Percentiles rank a stretch among this genome's conserved stretches.
Evolutionary conservation across 2,797 vertebrate species (phyloP).

Genomic region (Fistularia tabacaria): DNA sequence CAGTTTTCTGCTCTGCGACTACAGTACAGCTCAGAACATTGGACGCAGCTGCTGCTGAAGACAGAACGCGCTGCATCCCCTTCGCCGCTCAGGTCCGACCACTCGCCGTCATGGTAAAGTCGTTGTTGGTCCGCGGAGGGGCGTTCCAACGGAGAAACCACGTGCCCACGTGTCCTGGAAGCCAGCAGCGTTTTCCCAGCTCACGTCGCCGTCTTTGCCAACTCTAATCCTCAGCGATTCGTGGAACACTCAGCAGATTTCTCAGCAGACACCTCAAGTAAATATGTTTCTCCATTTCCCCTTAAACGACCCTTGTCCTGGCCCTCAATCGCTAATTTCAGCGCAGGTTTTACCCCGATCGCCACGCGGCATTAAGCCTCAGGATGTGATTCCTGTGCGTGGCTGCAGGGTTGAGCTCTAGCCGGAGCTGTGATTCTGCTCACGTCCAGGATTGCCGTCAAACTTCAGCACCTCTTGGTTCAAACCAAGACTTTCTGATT

Average conservation of each 20-base stretch:
- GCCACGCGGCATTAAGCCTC: neutral
- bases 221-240: slow-evolving; percentile 25
- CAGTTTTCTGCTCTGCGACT: too few species aligned
- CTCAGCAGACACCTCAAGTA: slow-evolving; percentile 2
- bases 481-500: too few species aligned
- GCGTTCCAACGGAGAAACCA: slow-evolving; percentile 35
- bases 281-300: slow-evolving; percentile 12
- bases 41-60: too few species aligned
- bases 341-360: slow-evolving; percentile 2
- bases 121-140: slow-evolving; percentile 16
- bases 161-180: slow-evolving; percentile 45
- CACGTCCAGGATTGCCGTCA: too few species aligned
- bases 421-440: too few species aligned
- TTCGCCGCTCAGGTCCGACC: too few species aligned
- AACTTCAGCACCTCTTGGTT: slow-evolving; percentile 4
- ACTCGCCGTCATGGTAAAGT: slow-evolving; percentile 6
- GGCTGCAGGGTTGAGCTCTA: too few species aligned
- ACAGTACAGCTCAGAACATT: too few species aligned
- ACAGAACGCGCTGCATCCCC: too few species aligned
- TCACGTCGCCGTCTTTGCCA: slow-evolving; percentile 25
- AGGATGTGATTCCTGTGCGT: too few species aligned
- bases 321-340: slow-evolving; percentile 21
- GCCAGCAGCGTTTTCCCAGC: slow-evolving; percentile 42
- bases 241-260: slow-evolving; percentile 24
- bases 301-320: slow-evolving; percentile 31